Evolutionary conservation across 1,140 invertebrate genomes (phyloP), one percentile per base, ranked within the genome.

Genomic region (Drosophila grimshawi): DNA sequence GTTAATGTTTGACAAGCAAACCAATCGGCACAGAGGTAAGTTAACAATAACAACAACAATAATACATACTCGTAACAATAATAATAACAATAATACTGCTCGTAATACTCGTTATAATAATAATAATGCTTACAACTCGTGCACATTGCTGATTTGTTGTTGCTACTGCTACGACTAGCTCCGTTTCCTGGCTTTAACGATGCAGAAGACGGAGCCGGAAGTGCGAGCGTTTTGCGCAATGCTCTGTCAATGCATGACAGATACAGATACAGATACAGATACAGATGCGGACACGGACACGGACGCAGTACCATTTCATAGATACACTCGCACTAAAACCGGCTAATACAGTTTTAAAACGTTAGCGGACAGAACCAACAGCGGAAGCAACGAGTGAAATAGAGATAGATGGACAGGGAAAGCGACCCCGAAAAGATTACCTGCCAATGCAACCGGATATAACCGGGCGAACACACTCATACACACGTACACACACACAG

Each of bases 1-100:
- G 98, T 95, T 99, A 92, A 99, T 99, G 99, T 99, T 99, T 94
- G 99, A 99, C 94, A 99, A 99, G 95, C 98, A 99, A 93, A 99
- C 99, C 89, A 99, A 99, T 95, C 97, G 99, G 94, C 99, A 99
- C 95, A 97, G 98, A 98, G 98, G 98, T 99, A 94, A 97, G 97
- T 95, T 46, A 30, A 67, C 46, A 61, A 37, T 69, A 78, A 55
- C n/a, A 48, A 41, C 30, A 52, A 4, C 30, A 39, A 35, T 49
- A 41, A 48, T 4, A 32, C 3, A 33, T 60, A 45, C 39, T 33
- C n/a, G 10, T 8, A 55, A 61, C 35, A 11, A 29, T 56, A 65
- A n/a, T 32, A 43, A 19, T 46, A 61, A 29, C 41, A 39, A 30
- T 62, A 35, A 46, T 57, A 37, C 45, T 48, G 29, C 39, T 45